Evolutionary conservation across 2,113 vertebrate species (phyloP).

Genomic region (Montifringilla adamsi): DNA sequence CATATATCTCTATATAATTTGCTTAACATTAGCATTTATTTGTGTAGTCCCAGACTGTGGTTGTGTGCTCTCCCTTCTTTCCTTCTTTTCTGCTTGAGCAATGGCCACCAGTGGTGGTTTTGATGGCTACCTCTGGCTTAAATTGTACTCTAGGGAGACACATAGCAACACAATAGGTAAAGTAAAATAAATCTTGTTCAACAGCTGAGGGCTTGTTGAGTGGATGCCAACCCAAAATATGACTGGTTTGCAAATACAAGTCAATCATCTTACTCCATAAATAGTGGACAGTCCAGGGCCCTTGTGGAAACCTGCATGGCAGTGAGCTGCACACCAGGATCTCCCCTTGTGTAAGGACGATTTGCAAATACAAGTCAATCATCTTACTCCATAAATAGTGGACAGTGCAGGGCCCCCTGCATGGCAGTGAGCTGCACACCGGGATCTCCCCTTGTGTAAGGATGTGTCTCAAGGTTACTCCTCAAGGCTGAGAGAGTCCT

Average conservation of each 20-base stretch:
- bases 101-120: not conserved
- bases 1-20: not conserved
- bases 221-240: accelerated
- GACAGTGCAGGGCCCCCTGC: not conserved
- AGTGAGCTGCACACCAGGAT: accelerated
- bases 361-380: not conserved
- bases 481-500: not conserved
- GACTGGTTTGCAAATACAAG: not conserved
- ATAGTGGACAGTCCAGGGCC: not conserved
- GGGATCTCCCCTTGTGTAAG: not conserved
- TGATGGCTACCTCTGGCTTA: not conserved
- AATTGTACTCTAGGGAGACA: not conserved
- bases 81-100: not conserved
- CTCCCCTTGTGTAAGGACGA: not conserved
- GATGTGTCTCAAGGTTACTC: not conserved
- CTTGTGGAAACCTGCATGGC: not conserved
- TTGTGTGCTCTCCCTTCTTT: not conserved
- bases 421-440: no score
- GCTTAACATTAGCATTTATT: not conserved
- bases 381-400: not conserved
- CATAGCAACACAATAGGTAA: not conserved
- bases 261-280: not conserved
- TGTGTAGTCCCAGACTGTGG: not conserved
- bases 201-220: not conserved
- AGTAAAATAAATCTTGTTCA: not conserved